A percentile compares a stretch with the other conserved stretches of the same genome.
phyloP scores from a whole-genome alignment of 1,140 invertebrate genomes.

The Drosophila pandora region DNA sequence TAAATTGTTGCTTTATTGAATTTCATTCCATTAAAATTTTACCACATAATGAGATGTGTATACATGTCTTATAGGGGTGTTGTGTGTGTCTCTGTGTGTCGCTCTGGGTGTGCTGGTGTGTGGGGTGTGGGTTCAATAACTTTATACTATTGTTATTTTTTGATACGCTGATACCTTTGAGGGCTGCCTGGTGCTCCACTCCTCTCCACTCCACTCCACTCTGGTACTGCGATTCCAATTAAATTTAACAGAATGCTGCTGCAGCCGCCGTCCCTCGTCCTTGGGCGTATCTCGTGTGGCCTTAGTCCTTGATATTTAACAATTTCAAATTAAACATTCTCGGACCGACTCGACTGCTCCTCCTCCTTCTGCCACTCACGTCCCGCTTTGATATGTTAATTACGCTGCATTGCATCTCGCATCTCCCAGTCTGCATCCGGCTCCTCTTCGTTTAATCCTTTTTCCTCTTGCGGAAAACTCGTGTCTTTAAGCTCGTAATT shows the following conservation, averaged over 20 bases:
- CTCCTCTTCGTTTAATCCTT: neutral
- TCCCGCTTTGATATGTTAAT: constrained; percentile 65
- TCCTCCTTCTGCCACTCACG: constrained; percentile 4
- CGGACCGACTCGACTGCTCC: constrained; percentile 22
- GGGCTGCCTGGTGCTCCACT: constrained; percentile 3
- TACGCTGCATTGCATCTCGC: constrained; percentile 41
- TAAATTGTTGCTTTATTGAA: constrained; percentile 74
- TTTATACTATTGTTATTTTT: constrained; percentile 2
- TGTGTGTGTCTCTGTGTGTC: constrained; percentile 16
- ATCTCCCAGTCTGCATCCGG: neutral
- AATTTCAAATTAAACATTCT: neutral
- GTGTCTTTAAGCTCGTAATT: constrained; percentile 21
- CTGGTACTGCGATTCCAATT: constrained; percentile 5
- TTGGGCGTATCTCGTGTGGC: no score
- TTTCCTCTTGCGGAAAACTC: constrained; percentile 7
- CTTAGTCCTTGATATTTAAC: neutral
- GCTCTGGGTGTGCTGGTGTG: neutral
- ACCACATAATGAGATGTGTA: constrained; percentile 61
- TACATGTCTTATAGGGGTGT: constrained; percentile 26
- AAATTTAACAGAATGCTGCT: constrained; percentile 5
- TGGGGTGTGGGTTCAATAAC: neutral
- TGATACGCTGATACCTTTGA: constrained; percentile 25
- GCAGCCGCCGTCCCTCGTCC: neutral
- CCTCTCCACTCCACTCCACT: no score
- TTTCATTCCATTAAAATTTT: constrained; percentile 76